These are phyloP conservation scores for Chelon auratus DNA, from an alignment of 2,797 vertebrate genomes.

Conservation along the genomic window DNA sequence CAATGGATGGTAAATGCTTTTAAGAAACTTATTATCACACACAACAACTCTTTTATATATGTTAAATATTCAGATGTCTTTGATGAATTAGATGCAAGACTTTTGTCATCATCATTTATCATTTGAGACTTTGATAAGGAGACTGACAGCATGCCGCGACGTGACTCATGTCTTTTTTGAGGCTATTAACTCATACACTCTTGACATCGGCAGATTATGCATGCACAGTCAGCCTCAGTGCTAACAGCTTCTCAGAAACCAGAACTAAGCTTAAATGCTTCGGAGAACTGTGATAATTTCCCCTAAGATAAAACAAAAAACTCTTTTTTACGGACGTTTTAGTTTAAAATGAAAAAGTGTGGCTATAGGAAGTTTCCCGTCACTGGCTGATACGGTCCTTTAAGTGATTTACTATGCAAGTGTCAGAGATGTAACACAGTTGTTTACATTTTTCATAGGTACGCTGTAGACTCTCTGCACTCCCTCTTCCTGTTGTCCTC, in stretches of 20 bases:
- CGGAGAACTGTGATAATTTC: neutral
- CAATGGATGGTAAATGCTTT: conserved; percentile 26
- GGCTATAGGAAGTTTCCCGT: neutral
- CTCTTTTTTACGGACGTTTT: conserved; percentile 4
- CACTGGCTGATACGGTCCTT: neutral
- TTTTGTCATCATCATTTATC: conserved; percentile 45
- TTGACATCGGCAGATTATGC: conserved; percentile 17
- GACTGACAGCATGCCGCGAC: conserved; percentile 23
- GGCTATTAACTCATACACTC: conserved; percentile 25
- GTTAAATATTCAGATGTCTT: conserved; percentile 26
- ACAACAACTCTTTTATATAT: conserved; percentile 8
- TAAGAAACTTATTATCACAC: conserved; percentile 42
- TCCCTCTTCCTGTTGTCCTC: conserved; percentile 17
- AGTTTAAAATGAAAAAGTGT: neutral
- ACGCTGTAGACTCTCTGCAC: neutral
- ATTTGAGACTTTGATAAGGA: conserved; percentile 41
- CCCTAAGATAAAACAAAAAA: neutral
- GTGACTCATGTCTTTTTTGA: conserved; percentile 34
- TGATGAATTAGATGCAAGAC: conserved; percentile 31
- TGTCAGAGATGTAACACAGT: conserved; percentile 5
- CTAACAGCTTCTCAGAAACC: conserved; percentile 4
- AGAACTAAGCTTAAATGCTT: neutral
- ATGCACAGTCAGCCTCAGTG: neutral
- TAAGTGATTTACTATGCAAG: conserved; percentile 20
- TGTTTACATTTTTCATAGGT: conserved; percentile 30